Base-by-base conservation (phyloP, 2,113 vertebrate species). In the Corythoichthys haematopterus region DNA sequence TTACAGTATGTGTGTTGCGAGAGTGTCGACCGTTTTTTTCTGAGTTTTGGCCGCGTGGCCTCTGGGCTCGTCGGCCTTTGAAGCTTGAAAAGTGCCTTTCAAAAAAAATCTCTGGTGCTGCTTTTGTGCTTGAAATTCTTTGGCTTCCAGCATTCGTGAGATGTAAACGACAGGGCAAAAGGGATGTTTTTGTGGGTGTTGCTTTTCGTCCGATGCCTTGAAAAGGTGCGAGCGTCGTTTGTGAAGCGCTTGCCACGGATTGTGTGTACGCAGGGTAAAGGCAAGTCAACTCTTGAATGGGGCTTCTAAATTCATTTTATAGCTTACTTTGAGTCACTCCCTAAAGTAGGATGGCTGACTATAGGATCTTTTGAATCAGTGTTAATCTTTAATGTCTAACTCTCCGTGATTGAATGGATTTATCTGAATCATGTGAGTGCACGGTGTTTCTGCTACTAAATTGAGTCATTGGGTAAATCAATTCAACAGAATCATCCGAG, bases 21-120 rank as follows among this genome's bases (percentile, higher is more conserved):
- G 33, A 86, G 87, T 87, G 79, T 86, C 86, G 86, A 88, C 80
- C 87, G 85, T 86, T 88, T 90, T 90, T 87, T 84, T 86, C 85
- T 86, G 68, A 70, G 82, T 84, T 80, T 81, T 80, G 80, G 79
- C 79, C 53, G 67, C 72, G 80, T 76, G 76, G 85, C 83, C 79
- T 74, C 68, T 57, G 55, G 87, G 84, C 79, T 75, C 68, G 83
- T 75, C 69, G 69, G 80, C 78, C 82, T 88, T 85, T 87, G 86
- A 89, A 88, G 86, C 85, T 36, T 84, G 84, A 85, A 88, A 88
- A 87, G 85, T 85, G 77, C 83, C 79, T 73, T 35, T 35, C 28
- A 11, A 33, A 5, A 12, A 64, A 81, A 81, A 14, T 62, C 20
- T 64, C 56, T 74, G 75, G 78, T 76, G 77, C 80, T 71, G 77